Evolutionary conservation across 2,797 vertebrate species (phyloP), one percentile per base, ranked within the genome.

Genomic region (Chloroceryle inda): DNA sequence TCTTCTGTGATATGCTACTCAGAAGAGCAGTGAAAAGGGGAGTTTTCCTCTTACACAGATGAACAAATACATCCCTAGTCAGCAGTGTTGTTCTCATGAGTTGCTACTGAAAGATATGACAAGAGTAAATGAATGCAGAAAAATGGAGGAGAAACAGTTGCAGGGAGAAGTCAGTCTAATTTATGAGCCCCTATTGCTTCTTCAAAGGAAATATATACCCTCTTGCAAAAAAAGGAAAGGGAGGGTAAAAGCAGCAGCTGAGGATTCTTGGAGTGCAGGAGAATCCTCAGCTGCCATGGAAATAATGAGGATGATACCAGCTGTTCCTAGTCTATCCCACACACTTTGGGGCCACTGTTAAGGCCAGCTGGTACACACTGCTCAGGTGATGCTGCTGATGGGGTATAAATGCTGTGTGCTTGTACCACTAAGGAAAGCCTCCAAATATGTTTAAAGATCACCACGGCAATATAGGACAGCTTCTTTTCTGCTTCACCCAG

Each of bases 221-320:
- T 64, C 72, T 86, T 94, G 26, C n/a, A 74, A 71, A 89, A 89
- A 71, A 73, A 8, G 2, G 18, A 37, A 67, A 84, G 82, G 76
- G 79, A 53, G 79, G 50, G 77, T 90, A 79, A 92, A 96, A 79
- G 44, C 74, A 93, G 94, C 89, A 95, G 96, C 95, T 95, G 94
- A 96, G 89, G 83, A 96, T 96, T 96, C 69, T 84, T 85, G 62
- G 87, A 96, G 83, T 92, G 83, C 59, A 78, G 79, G 26, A 92
- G 82, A 95, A 96, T 95, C 89, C 88, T 97, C 96, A 96, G 91
- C 95, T 94, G 96, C 88, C 85, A 85, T 85, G 77, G 79, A 92
- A 94, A 95, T 97, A 95, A 95, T 93, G 73, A 96, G 83, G 71
- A 84, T 0, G 0, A 61, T 80, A 90, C 85, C 96, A 97, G 94